phyloP scores from a whole-genome alignment of 2,113 vertebrate genomes.

The Pampusana beccarii region DNA sequence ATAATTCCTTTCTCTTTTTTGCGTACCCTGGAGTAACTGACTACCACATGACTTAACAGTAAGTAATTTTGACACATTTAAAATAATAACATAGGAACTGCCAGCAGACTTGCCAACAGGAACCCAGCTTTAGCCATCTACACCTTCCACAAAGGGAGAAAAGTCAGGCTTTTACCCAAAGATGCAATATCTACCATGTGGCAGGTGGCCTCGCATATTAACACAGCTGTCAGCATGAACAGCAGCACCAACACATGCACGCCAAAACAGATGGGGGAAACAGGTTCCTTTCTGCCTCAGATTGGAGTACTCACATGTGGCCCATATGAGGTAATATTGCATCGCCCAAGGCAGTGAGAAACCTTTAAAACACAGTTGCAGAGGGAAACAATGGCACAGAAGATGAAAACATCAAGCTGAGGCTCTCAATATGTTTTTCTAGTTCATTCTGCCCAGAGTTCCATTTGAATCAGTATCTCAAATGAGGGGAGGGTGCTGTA shows the following conservation, averaged over 20 bases:
- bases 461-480: background rate
- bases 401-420: background rate
- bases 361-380: slow-evolving; percentile 28
- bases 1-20: background rate
- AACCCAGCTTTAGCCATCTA: background rate
- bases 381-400: slow-evolving; percentile 10
- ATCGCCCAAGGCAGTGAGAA: slow-evolving; percentile 45
- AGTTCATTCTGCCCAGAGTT: slow-evolving; percentile 16
- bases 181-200: slow-evolving; percentile 31
- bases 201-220: slow-evolving; percentile 71
- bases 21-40: background rate
- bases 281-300: slow-evolving; percentile 24
- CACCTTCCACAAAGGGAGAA: background rate
- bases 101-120: background rate
- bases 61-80: background rate
- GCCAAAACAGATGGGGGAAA: slow-evolving; percentile 68
- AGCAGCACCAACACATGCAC: slow-evolving; percentile 67
- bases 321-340: slow-evolving; percentile 32
- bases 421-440: background rate
- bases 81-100: background rate
- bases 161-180: background rate
- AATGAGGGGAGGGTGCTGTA: background rate
- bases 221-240: slow-evolving; percentile 73
- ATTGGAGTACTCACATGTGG: slow-evolving; percentile 47
- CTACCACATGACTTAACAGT: background rate